Base-by-base conservation (phyloP, 2,888 invertebrate species). In the Zygothrica quintamaculata region DNA sequence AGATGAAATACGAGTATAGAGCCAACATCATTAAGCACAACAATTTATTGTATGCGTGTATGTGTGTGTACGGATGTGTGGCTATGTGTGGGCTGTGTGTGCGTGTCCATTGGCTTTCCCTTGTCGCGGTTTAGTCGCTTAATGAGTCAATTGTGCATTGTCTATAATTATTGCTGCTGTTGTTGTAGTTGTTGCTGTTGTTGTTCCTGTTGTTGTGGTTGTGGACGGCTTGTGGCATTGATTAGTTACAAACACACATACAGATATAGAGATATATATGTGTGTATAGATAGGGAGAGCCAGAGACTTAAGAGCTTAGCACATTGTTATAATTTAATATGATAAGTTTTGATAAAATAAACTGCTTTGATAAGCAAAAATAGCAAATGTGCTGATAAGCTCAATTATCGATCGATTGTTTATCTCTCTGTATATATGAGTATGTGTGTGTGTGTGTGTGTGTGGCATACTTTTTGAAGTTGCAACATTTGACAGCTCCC, bases 91-190 rank as follows among this genome's bases (percentile, higher is more conserved):
- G 12, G n/a, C 11, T 61, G 5, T 52, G 40, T 44, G 16, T 40
- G 60, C 29, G 40, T 16, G 39, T 58, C 48, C 52, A 46, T 59
- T 53, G 67, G 64, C 68, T 51, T 55, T 60, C 64, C 61, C 87
- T 67, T 65, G 70, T 74, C 82, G 82, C 86, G 87, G 82, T 82
- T 85, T 82, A 70, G 82, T 67, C 65, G 78, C 73, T 73, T 87
- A 87, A 87, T 82, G 87, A 82, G 84, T 78, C 87, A 87, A 81
- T 87, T 85, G 80, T 80, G 81, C 86, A 50, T 37, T 70, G 66
- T 36, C 64, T 34, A 64, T 71, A 58, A 64, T 70, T 51, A 74
- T 62, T 57, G 48, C 13, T 25, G 15, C 31, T 58, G 33, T n/a
- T n/a, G n/a, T n/a, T n/a, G n/a, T n/a, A n/a, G n/a, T n/a, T n/a